phyloP scores from a whole-genome alignment of 37 sponge, comb jelly and placozoan genomes.

The Spongia lamella region DNA sequence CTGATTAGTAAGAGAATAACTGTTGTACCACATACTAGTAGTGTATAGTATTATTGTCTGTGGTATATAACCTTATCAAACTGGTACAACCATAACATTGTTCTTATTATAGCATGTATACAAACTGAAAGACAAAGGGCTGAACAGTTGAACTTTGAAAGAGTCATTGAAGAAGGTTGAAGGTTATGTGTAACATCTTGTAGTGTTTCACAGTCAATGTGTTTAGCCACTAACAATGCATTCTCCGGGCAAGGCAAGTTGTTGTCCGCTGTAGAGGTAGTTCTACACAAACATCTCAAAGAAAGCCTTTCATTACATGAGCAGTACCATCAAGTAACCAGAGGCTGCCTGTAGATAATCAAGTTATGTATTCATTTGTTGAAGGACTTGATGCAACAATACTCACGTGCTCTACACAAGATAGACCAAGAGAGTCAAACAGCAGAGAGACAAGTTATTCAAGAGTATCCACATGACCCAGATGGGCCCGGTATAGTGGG shows the following conservation, averaged over 20 bases:
- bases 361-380: background rate
- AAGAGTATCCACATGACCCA: slow-evolving; percentile 56
- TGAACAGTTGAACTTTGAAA: slow-evolving; percentile 14
- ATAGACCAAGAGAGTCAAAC: slow-evolving; percentile 28
- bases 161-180: slow-evolving; percentile 7
- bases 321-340: slow-evolving; percentile 51
- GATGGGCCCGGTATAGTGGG: slow-evolving; percentile 48
- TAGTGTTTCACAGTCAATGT: background rate
- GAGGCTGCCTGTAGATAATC: background rate
- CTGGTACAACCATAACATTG: too few species aligned
- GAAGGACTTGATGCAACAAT: slow-evolving; percentile 47
- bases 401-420: slow-evolving; percentile 27
- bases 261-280: slow-evolving; percentile 49
- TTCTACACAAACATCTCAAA: slow-evolving; percentile 67
- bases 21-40: too few species aligned
- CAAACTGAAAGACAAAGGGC: slow-evolving; percentile 1
- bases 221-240: slow-evolving; percentile 13
- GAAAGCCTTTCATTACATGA: slow-evolving; percentile 49
- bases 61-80: too few species aligned
- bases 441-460: slow-evolving; percentile 20
- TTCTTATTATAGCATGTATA: background rate
- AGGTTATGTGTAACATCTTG: too few species aligned
- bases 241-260: slow-evolving; percentile 6
- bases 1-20: slow-evolving; percentile 29
- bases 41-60: too few species aligned